Evolutionary conservation across 2,888 invertebrate species (phyloP).

Genomic region (Cordilura impudica): DNA sequence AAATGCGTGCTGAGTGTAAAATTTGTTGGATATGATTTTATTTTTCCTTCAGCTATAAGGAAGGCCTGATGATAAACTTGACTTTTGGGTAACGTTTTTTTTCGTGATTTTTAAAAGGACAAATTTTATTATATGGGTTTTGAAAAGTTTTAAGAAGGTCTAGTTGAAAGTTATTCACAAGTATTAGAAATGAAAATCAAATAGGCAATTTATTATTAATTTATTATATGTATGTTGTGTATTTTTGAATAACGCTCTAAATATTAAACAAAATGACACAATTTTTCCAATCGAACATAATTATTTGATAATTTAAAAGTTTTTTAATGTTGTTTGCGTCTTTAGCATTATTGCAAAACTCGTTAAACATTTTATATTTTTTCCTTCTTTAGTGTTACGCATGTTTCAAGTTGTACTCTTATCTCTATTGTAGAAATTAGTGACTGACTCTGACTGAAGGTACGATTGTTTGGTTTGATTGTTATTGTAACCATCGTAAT

Average conservation of each 20-base stretch:
- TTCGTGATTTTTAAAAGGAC: too few species aligned
- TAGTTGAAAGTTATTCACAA: background rate
- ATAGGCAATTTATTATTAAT: background rate
- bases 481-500: background rate
- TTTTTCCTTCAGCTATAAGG: background rate
- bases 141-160: background rate
- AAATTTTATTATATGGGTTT: too few species aligned
- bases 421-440: background rate
- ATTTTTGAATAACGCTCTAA: background rate
- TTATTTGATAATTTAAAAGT: conserved; percentile 42
- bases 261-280: background rate
- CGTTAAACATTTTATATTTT: conserved; percentile 23
- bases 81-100: conserved; percentile 10
- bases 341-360: conserved; percentile 13
- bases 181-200: background rate
- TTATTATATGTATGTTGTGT: background rate
- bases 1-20: conserved; percentile 6
- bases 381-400: background rate
- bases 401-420: conserved; percentile 1
- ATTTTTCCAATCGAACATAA: conserved; percentile 36
- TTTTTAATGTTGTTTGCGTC: background rate
- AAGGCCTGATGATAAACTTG: conserved; percentile 18
- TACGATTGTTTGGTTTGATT: background rate
- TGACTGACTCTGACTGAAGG: background rate
- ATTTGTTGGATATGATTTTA: too few species aligned